Percentiles rank a stretch among this genome's conserved stretches.
Conservation (phyloP, 2,888 invertebrate species). For the Acleris laterana region DNA sequence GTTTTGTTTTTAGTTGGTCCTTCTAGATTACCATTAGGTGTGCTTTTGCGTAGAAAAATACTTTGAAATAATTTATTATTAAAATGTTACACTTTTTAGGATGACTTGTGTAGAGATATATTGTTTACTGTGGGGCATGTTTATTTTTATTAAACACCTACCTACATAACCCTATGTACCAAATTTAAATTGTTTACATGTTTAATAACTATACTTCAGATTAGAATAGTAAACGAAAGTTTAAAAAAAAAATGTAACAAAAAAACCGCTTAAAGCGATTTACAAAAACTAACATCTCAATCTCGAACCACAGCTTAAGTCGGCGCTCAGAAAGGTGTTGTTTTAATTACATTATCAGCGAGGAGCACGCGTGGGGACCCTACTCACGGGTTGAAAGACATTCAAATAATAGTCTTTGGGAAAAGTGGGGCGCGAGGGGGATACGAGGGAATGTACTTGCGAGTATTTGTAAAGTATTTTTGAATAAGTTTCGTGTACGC, state of each 20-base stretch:
- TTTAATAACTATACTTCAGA: too few relatives aligned
- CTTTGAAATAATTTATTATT: too few relatives aligned
- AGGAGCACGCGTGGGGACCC: constrained; percentile 78
- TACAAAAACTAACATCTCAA: constrained; percentile 23
- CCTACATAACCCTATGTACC: too few relatives aligned
- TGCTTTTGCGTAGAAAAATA: too few relatives aligned
- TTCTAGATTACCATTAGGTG: neutral
- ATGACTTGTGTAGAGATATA: too few relatives aligned
- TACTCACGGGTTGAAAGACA: constrained; percentile 83
- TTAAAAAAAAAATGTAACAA: too few relatives aligned
- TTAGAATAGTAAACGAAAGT: too few relatives aligned
- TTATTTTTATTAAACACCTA: too few relatives aligned
- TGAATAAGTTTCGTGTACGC: neutral
- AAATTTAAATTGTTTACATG: too few relatives aligned
- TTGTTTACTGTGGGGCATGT: too few relatives aligned
- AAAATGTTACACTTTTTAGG: too few relatives aligned
- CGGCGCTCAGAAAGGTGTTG: constrained; percentile 76
- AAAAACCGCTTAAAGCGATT: neutral
- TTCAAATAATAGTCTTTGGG: constrained; percentile 82
- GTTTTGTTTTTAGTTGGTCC: constrained; percentile 15
- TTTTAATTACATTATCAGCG: constrained; percentile 84
- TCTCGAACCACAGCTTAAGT: constrained; percentile 10
- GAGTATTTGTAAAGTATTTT: constrained; percentile 7
- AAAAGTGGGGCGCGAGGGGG: constrained; percentile 59
- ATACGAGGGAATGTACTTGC: neutral